Conservation (phyloP, 2,113 vertebrate species). For the Spermophilus dauricus region DNA sequence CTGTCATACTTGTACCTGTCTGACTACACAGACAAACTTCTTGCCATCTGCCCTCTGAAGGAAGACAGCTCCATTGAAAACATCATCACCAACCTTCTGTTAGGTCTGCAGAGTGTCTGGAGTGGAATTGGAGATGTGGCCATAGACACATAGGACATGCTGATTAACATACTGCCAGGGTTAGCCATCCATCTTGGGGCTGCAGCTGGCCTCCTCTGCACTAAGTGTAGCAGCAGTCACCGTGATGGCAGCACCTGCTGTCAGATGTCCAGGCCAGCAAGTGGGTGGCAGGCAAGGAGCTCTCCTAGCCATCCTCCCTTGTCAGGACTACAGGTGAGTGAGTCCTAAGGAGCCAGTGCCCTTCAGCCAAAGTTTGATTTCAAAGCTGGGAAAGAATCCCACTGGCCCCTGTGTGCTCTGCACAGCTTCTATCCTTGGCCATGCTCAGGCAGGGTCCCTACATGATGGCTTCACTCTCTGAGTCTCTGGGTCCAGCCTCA, state of each 20-base stretch:
- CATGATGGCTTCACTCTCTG: neutral
- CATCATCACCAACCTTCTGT: constrained; percentile 88
- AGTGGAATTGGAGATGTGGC: too few relatives aligned
- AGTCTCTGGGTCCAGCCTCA: neutral
- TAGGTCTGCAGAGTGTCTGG: constrained; percentile 82
- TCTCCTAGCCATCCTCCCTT: neutral
- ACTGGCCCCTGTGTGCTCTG: too few relatives aligned
- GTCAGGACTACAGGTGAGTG: neutral
- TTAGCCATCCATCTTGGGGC: constrained; percentile 83
- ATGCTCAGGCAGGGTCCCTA: neutral
- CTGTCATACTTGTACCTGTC: constrained; percentile 96
- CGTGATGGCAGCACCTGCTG: constrained; percentile 87
- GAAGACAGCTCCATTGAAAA: constrained; percentile 85
- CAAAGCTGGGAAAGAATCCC: neutral
- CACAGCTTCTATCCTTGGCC: neutral
- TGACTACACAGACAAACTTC: constrained; percentile 94
- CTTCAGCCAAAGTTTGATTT: neutral
- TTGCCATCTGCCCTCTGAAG: constrained; percentile 92
- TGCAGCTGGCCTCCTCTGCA: constrained; percentile 84
- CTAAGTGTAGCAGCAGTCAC: constrained; percentile 86
- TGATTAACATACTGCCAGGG: constrained; percentile 83
- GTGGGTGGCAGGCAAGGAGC: neutral
- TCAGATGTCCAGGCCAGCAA: neutral
- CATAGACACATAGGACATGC: constrained; percentile 50
- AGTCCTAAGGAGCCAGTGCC: neutral